Conservation (phyloP, 2,797 vertebrate genomes). For the Gorsachius magnificus region DNA sequence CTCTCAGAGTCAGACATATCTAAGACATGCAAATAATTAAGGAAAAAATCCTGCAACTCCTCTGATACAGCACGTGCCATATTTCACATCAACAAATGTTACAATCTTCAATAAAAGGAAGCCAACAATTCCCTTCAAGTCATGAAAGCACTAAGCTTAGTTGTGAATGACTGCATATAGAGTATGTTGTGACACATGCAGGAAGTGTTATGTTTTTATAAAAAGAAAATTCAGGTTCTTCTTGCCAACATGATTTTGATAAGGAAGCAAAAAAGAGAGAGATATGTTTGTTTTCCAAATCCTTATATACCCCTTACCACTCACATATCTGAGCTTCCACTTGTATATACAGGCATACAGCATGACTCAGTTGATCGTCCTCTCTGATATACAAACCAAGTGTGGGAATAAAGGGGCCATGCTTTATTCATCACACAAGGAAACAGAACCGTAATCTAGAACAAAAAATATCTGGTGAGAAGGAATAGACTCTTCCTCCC, state of each 20-base stretch:
- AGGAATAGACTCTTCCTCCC: neutral
- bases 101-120: neutral
- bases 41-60: neutral
- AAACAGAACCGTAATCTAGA: neutral
- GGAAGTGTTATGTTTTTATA: neutral
- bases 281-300: neutral
- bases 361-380: neutral
- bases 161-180: neutral
- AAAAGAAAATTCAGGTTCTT: slow-evolving; percentile 4
- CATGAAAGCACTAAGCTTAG: neutral
- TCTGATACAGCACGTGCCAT: neutral
- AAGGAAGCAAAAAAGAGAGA: neutral
- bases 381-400: neutral
- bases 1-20: neutral
- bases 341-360: neutral
- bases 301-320: neutral
- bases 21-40: neutral
- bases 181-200: neutral
- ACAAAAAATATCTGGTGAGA: neutral
- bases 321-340: neutral
- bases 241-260: neutral
- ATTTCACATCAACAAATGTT: slow-evolving; percentile 16
- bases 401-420: neutral
- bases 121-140: slow-evolving; percentile 4
- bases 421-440: neutral